Base-by-base conservation (phyloP, 2,113 vertebrate species). In the Peucedramus taeniatus region DNA sequence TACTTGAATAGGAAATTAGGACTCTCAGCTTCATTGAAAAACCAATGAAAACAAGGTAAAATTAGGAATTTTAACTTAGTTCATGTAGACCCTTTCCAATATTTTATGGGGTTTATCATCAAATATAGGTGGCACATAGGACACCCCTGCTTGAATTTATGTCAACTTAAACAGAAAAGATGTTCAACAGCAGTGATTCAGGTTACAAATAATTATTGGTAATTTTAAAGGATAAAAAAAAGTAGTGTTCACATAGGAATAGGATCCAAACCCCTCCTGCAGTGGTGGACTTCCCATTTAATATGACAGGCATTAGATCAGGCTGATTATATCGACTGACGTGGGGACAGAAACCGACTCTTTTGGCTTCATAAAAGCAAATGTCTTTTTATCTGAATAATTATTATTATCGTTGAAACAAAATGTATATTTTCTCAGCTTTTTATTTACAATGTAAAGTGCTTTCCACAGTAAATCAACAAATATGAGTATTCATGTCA, bases 401-500 rank as follows among this genome's bases (percentile, higher is more conserved):
- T 97, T 83, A 96, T 97, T 97, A 97, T 97, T 98, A 98, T 96
- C 15, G 1, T 79, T 95, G 95, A 96, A 97, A 94, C 91, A 90
- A 98, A 98, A 98, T 97, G 97, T 97, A 91, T 98, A 98, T 97
- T 98, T 98, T 98, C 96, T 94, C 88, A 92, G 90, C 81, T 98
- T 98, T 98, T 96, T 98, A 98, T 98, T 98, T 98, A 98, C 97
- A 97, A 96, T 96, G 96, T 98, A 97, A 98, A 98, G 97, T 98
- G 97, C 97, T 98, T 98, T 98, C 97, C 97, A 91, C 95, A 97
- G 97, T 98, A 98, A 98, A 98, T 98, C 98, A 98, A 98, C 98
- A 98, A 98, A 98, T 98, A 98, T 98, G 98, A 98, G 98, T 98
- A 98, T 98, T 98, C 98, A 97, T 98, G 98, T 98, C 98, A 98